Evolutionary conservation across 2,888 invertebrate genomes (phyloP), one percentile per base, ranked within the genome.

Genomic region (Ochropleura plecta): DNA sequence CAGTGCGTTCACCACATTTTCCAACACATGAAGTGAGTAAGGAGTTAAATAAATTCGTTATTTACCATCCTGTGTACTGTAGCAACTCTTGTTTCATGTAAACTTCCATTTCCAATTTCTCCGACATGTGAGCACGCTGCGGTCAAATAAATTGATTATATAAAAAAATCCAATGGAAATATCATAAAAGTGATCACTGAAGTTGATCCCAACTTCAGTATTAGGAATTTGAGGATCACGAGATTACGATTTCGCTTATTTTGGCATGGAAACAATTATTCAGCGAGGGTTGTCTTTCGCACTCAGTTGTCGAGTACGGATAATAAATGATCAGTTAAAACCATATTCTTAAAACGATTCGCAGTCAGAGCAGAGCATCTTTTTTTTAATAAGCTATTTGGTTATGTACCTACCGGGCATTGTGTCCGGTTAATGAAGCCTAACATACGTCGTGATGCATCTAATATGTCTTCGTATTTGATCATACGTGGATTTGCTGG

Each of bases 61-160:
- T 64, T 68, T 79, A 98, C 98, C 99, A 98, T 93, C 99, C 99
- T 40, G 99, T 99, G 85, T 97, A 97, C 94, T 99, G 99, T 46
- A 99, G 96, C 91, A 98, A 99, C 92, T 99, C 99, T 92, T 99
- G 99, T 95, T 99, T 99, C 89, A 99, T 96, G 93, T 97, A 99
- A 80, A 99, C 94, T 73, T 99, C 98, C 97, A 99, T 98, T 69
- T 98, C 98, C 67, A 98, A 97, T 72, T 97, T 92, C 12, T 97
- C 97, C 0, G 99, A 98, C 93, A 99, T 92, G 96, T 92, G 98
- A 0, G 98, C 98, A 94, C 96, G 97, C 99, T 99, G 57, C 14
- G 30, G 42, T 53, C 2, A 66, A 78, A 85, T 91, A 70, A 92
- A 30, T 18, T 0, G n/a, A 9, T 18, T 53, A 44, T 16, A 49